Evolutionary conservation across 2,888 invertebrate genomes (phyloP).

Genomic region (Leucophenga montana): DNA sequence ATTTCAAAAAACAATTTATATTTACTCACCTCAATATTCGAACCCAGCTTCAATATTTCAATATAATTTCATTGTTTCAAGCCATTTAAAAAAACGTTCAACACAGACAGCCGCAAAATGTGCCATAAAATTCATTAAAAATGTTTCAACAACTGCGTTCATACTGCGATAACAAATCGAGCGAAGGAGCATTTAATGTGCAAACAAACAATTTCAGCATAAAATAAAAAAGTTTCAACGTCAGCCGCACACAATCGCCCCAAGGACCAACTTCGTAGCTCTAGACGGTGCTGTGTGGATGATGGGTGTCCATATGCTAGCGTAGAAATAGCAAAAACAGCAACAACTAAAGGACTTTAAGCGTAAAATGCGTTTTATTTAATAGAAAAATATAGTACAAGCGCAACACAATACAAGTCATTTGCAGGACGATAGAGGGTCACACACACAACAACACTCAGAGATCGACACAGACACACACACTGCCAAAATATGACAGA

Average conservation of each 20-base stretch:
- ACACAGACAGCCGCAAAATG: conserved; percentile 4
- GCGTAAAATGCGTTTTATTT: conserved; percentile 6
- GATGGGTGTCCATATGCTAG: conserved; percentile 47
- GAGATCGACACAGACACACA: too few relatives aligned
- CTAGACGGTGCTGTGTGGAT: conserved; percentile 17
- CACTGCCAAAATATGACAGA: too few relatives aligned
- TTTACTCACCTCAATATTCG: background rate
- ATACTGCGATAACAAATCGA: conserved; percentile 11
- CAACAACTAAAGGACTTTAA: conserved; percentile 32
- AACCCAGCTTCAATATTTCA: too few relatives aligned
- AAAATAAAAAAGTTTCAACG: background rate
- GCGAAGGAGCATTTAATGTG: conserved; percentile 1
- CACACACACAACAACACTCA: background rate
- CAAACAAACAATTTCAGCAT: background rate
- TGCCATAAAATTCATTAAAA: conserved; percentile 6
- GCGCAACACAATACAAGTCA: conserved; percentile 53
- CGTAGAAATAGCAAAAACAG: conserved; percentile 33
- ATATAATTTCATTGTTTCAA: too few relatives aligned
- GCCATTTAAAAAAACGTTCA: background rate
- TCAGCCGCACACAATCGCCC: background rate
- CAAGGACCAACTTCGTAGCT: conserved; percentile 1
- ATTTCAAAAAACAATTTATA: background rate
- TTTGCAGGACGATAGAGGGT: conserved; percentile 40
- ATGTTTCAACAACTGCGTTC: conserved; percentile 13
- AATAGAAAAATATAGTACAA: conserved; percentile 37